Conservation (phyloP, 2,113 vertebrate genomes). For the Dissostichus mawsoni region DNA sequence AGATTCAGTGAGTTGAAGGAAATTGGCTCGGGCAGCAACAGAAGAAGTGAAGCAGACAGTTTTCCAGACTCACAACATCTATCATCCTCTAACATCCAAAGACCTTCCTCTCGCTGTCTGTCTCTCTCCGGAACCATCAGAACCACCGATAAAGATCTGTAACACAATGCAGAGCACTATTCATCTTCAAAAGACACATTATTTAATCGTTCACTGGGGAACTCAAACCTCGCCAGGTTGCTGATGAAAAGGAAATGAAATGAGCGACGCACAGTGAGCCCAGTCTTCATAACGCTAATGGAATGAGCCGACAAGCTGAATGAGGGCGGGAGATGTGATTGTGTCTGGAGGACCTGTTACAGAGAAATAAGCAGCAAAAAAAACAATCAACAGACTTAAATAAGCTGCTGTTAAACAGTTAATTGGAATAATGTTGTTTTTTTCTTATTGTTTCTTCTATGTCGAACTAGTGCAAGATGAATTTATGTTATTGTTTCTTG, state of each 20-base stretch:
- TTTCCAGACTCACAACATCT: constrained; percentile 22
- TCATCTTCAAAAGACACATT: constrained; percentile 76
- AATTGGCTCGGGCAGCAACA: constrained; percentile 51
- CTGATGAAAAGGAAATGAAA: constrained; percentile 74
- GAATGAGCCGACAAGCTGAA: constrained; percentile 65
- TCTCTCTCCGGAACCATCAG: constrained; percentile 33
- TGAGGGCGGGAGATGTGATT: constrained; percentile 68
- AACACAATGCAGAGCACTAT: constrained; percentile 58
- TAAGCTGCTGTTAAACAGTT: neutral
- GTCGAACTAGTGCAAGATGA: neutral
- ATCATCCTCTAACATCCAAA: constrained; percentile 50
- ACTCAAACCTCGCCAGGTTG: constrained; percentile 51
- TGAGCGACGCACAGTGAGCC: constrained; percentile 57
- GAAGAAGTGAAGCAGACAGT: constrained; percentile 34
- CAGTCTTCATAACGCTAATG: constrained; percentile 80
- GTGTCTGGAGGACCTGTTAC: constrained; percentile 47
- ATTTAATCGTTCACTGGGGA: constrained; percentile 71
- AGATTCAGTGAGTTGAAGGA: constrained; percentile 50
- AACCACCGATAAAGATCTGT: constrained; percentile 49
- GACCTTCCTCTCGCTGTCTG: constrained; percentile 24
- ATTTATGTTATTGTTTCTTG: neutral
- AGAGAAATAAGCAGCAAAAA: constrained; percentile 42
- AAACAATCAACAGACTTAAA: neutral
- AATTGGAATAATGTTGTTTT: neutral
- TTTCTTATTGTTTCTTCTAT: neutral